These are phyloP conservation scores for Chymomyza amoena DNA, from an alignment of 2,888 invertebrate species.

Conservation along the genomic window DNA sequence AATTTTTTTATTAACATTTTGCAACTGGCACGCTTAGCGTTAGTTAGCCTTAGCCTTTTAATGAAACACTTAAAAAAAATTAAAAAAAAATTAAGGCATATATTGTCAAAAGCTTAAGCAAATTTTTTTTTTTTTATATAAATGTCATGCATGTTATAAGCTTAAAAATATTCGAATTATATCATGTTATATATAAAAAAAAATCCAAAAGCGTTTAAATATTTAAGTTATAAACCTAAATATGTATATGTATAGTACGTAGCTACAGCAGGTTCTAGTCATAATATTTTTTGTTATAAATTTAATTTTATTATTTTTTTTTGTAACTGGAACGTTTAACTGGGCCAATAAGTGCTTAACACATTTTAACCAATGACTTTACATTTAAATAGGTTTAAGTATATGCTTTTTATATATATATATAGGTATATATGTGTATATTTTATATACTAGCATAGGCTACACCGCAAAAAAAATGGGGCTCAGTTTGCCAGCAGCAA, in stretches of 20 bases:
- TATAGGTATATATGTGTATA: not conserved
- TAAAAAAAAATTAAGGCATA: not conserved
- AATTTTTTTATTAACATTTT: no score
- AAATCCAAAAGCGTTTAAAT: no score
- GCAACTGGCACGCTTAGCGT: not conserved
- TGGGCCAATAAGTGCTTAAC: conserved; percentile 42
- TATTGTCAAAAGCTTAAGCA: not conserved
- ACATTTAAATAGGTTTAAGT: conserved; percentile 11
- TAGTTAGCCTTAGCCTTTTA: not conserved
- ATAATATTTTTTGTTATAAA: conserved; percentile 6
- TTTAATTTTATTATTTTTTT: conserved; percentile 7
- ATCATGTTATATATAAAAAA: not conserved
- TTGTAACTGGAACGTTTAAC: conserved; percentile 58
- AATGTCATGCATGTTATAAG: not conserved
- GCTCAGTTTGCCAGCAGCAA: not conserved
- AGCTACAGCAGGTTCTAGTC: not conserved
- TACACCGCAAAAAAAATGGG: not conserved
- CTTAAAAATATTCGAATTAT: not conserved
- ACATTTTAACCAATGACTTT: conserved; percentile 30
- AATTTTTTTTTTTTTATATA: not conserved
- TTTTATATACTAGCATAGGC: not conserved
- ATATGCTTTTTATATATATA: conserved; percentile 38
- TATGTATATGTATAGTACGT: no score
- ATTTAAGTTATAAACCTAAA: no score
- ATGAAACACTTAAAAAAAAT: not conserved